phyloP scores from a whole-genome alignment of 2,113 vertebrate genomes.

The Pandion haliaetus region DNA sequence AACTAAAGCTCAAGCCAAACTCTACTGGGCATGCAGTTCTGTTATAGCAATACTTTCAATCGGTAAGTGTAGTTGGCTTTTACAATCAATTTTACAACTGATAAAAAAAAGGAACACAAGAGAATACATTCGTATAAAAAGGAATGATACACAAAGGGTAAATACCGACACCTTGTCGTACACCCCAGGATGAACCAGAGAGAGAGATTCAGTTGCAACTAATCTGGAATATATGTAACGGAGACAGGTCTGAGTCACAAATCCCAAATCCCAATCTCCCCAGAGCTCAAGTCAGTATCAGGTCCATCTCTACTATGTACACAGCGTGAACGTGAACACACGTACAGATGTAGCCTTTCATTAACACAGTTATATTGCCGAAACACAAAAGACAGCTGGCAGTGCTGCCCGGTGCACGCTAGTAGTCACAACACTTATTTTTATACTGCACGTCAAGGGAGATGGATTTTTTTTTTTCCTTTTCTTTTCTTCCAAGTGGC shows the following conservation, averaged over 20 bases:
- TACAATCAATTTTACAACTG: slow-evolving; percentile 57
- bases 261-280: background rate
- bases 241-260: background rate
- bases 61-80: slow-evolving; percentile 46
- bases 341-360: background rate
- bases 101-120: slow-evolving; percentile 22
- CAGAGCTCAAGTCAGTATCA: background rate
- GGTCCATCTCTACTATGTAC: background rate
- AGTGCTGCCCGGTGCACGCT: background rate
- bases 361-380: background rate
- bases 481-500: background rate
- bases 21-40: slow-evolving; percentile 59
- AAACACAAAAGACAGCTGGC: background rate
- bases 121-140: slow-evolving; percentile 70
- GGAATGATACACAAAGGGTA: slow-evolving; percentile 44
- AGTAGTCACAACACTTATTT: background rate
- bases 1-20: slow-evolving; percentile 39
- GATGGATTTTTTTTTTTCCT: background rate
- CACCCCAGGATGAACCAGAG: background rate
- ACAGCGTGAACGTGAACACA: background rate
- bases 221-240: background rate
- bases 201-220: background rate
- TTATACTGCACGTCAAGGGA: background rate
- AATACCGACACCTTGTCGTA: background rate
- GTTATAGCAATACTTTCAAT: slow-evolving; percentile 61